These are phyloP conservation scores for Epistrophella euchroma DNA, from an alignment of 2,888 invertebrate genomes.

Conservation along the genomic window DNA sequence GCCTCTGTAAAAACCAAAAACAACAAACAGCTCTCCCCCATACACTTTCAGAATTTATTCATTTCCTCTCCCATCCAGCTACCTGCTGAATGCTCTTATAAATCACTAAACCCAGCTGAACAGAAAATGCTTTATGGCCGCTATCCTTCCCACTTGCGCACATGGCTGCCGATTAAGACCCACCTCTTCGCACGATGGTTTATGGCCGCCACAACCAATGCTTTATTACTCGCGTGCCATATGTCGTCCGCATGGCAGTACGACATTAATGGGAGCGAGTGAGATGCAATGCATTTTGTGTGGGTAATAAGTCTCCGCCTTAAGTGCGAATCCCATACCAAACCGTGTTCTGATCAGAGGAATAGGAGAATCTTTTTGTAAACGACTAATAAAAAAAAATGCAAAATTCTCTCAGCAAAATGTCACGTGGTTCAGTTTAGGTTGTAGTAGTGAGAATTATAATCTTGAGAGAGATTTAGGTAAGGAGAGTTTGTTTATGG, in stretches of 20 bases:
- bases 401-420: slow-evolving; percentile 32
- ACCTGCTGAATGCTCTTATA: slow-evolving; percentile 73
- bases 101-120: slow-evolving; percentile 66
- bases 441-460: slow-evolving; percentile 45
- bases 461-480: slow-evolving; percentile 28
- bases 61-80: slow-evolving; percentile 51
- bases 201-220: slow-evolving; percentile 83
- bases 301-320: slow-evolving; percentile 75
- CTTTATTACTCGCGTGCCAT: slow-evolving; percentile 82
- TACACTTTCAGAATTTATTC: slow-evolving; percentile 2
- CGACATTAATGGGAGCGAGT: slow-evolving; percentile 68
- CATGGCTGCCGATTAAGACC: slow-evolving; percentile 76
- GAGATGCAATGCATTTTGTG: slow-evolving; percentile 58
- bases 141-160: slow-evolving; percentile 76
- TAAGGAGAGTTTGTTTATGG: slow-evolving; percentile 81
- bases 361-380: slow-evolving; percentile 34
- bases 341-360: slow-evolving; percentile 9
- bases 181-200: slow-evolving; percentile 81
- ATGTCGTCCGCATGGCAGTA: slow-evolving; percentile 39
- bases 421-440: slow-evolving; percentile 59
- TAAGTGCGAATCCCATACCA: slow-evolving; percentile 73
- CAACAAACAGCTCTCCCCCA: slow-evolving; percentile 38
- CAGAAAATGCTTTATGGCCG: slow-evolving; percentile 73
- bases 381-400: slow-evolving; percentile 51
- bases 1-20: not conserved